Conservation (phyloP, 2,797 vertebrate species). For the Sandelia bainsii region DNA sequence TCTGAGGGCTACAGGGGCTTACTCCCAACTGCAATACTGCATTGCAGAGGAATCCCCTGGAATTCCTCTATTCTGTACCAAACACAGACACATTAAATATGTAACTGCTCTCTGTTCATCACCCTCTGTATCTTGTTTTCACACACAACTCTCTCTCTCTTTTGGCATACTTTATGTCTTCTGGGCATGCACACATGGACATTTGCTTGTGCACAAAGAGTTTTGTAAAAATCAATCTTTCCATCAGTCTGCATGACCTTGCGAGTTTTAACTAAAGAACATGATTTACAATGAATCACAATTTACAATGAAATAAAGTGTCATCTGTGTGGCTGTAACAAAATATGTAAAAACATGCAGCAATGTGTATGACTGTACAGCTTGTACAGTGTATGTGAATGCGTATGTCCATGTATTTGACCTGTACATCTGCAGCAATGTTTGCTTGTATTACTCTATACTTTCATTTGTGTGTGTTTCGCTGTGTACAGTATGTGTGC, state of each 20-base stretch:
- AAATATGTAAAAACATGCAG: constrained; percentile 7
- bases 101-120: constrained; percentile 27
- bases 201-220: constrained; percentile 1
- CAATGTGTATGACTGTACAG: neutral
- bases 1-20: constrained; percentile 40
- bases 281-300: too few relatives aligned
- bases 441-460: constrained; percentile 15
- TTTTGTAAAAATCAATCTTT: constrained; percentile 9
- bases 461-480: too few relatives aligned
- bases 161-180: neutral
- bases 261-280: constrained; percentile 1
- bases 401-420: neutral
- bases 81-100: constrained; percentile 54
- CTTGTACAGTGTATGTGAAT: neutral
- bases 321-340: neutral
- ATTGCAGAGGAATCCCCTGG: constrained; percentile 75
- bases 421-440: constrained; percentile 2
- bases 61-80: constrained; percentile 52
- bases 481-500: too few relatives aligned
- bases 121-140: constrained; percentile 16
- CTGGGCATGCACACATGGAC: neutral
- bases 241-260: constrained; percentile 19
- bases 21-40: constrained; percentile 58
- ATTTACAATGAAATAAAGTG: too few relatives aligned
- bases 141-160: constrained; percentile 5